Conservation (phyloP, 2,113 vertebrate genomes). For the Amia ocellicauda region DNA sequence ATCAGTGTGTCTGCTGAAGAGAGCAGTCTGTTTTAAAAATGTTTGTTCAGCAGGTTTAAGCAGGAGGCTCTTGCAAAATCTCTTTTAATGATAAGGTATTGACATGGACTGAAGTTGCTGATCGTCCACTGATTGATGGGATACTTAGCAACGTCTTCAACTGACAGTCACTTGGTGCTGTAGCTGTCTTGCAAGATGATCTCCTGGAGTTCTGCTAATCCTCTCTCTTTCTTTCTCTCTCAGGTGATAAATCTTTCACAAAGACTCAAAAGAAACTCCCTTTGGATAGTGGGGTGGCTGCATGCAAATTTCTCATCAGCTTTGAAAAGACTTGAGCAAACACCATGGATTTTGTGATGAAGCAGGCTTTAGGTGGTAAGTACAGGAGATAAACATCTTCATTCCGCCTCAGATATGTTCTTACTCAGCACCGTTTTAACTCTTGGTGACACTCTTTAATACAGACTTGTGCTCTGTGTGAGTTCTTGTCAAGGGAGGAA, state of each 20-base stretch:
- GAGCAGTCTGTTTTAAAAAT: too few relatives aligned
- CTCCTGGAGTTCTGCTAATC: neutral
- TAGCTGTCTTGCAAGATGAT: neutral
- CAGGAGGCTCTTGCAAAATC: neutral
- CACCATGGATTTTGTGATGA: slow-evolving; percentile 91
- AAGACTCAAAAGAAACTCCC: neutral
- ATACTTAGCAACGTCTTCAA: neutral
- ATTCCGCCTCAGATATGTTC: neutral
- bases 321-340: slow-evolving; percentile 39
- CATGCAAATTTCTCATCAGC: slow-evolving; percentile 44
- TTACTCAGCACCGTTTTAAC: neutral
- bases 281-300: slow-evolving; percentile 35
- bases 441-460: neutral
- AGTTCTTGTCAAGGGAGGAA: too few relatives aligned
- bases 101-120: neutral
- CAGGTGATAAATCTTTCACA: slow-evolving; percentile 3
- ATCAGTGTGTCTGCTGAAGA: too few relatives aligned
- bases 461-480: too few relatives aligned
- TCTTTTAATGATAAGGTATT: neutral
- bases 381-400: slow-evolving; percentile 15
- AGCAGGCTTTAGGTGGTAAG: slow-evolving; percentile 87
- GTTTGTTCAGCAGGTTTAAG: neutral
- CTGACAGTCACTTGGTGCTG: neutral
- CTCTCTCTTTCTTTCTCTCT: neutral
- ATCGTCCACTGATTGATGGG: neutral